A percentile compares a stretch with the other conserved stretches of the same genome.
These are phyloP conservation scores for Irena cyanogastra DNA, from an alignment of 2,113 vertebrate genomes.

Conservation along the genomic window DNA sequence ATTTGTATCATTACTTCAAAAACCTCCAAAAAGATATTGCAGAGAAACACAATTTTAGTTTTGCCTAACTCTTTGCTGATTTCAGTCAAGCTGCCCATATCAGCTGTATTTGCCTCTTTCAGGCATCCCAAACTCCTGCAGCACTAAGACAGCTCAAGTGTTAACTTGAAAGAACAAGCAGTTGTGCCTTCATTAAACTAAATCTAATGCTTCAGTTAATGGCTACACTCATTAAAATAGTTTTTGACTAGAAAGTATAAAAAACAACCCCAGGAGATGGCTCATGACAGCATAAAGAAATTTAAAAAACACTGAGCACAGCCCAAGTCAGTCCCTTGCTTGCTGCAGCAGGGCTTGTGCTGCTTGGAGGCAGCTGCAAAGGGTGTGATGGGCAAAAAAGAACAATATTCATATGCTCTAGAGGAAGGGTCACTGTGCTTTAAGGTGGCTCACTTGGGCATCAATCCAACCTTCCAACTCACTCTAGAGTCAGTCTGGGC, in stretches of 20 bases:
- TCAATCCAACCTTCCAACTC: neutral
- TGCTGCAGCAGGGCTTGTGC: neutral
- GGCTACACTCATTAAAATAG: neutral
- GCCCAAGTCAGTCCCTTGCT: neutral
- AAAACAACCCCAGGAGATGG: neutral
- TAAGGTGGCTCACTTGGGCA: neutral
- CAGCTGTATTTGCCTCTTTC: neutral
- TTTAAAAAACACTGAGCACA: neutral
- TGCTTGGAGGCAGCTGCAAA: neutral
- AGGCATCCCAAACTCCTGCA: neutral
- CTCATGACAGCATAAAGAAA: neutral
- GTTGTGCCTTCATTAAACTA: neutral
- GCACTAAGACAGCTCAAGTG: neutral
- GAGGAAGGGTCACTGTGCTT: neutral
- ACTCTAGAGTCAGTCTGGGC: neutral
- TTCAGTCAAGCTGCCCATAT: neutral
- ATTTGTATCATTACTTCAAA: neutral
- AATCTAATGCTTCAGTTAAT: neutral
- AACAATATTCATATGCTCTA: fast-evolving
- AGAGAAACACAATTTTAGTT: neutral
- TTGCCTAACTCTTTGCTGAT: neutral
- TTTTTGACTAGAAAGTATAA: neutral
- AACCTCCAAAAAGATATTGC: neutral
- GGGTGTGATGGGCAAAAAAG: fast-evolving
- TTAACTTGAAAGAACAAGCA: neutral